A percentile compares a stretch with the other conserved stretches of the same genome.
phyloP scores from a whole-genome alignment of 2,113 vertebrate genomes.

The Pan paniscus region DNA sequence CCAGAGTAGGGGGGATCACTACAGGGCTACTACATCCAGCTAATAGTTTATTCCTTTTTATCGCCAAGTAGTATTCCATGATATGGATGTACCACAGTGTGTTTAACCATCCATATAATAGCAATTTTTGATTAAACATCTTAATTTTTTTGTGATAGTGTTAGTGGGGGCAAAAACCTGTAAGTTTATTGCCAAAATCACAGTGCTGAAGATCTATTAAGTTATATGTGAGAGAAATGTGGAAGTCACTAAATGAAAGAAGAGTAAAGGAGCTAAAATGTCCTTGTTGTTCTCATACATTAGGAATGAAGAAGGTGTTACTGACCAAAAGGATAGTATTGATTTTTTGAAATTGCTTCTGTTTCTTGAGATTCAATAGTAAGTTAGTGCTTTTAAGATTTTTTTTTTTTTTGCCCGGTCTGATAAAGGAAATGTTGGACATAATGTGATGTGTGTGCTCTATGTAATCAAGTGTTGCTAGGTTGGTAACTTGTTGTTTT shows the following conservation, averaged over 20 bases:
- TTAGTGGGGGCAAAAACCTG: neutral
- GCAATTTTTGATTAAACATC: neutral
- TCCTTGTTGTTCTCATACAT: neutral
- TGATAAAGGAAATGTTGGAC: neutral
- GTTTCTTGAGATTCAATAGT: neutral
- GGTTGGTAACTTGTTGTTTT: neutral
- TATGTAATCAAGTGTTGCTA: neutral
- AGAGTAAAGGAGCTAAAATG: neutral
- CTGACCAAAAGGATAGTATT: slow-evolving; percentile 22
- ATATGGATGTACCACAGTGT: neutral
- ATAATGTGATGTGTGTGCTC: neutral
- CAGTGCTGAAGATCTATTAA: neutral
- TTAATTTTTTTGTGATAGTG: neutral
- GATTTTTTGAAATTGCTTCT: neutral
- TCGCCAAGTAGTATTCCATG: neutral
- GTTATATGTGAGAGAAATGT: slow-evolving; percentile 13
- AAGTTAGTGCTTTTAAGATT: neutral
- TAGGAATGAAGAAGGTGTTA: slow-evolving; percentile 18
- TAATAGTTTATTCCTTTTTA: neutral
- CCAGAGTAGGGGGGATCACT: neutral
- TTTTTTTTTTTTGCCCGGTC: neutral
- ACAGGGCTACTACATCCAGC: neutral
- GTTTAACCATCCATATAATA: neutral
- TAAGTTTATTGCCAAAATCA: neutral
- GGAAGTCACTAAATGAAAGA: slow-evolving; percentile 24